A percentile compares a stretch with the other conserved stretches of the same genome.
Evolutionary conservation across 2,888 invertebrate species (phyloP).

Genomic region (Watsonalla cultraria): DNA sequence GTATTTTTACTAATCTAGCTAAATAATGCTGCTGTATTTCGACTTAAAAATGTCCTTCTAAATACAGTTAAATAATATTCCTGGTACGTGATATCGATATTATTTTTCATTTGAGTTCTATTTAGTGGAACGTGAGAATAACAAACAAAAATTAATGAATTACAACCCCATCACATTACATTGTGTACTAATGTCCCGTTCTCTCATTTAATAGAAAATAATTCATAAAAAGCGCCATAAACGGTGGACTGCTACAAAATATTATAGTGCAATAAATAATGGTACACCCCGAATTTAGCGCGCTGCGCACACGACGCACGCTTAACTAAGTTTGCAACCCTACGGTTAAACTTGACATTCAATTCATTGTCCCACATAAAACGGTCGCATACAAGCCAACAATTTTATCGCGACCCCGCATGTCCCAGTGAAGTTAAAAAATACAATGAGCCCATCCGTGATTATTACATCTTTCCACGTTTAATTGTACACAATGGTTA

Average conservation of each 20-base stretch:
- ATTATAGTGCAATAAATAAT: constrained; percentile 76
- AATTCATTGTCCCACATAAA: constrained; percentile 63
- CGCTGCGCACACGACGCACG: constrained; percentile 58
- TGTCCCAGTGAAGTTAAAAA: constrained; percentile 62
- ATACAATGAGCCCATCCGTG: constrained; percentile 71
- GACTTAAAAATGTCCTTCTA: no score
- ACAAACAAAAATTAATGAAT: constrained; percentile 67
- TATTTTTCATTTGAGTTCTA: no score
- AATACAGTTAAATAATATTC: no score
- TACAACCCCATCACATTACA: constrained; percentile 60
- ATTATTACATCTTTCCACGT: constrained; percentile 75
- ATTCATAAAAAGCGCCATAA: constrained; percentile 69
- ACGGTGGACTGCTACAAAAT: constrained; percentile 70
- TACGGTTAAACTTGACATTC: constrained; percentile 70
- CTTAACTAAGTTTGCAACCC: constrained; percentile 68
- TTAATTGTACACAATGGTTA: constrained; percentile 75
- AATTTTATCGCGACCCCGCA: constrained; percentile 70
- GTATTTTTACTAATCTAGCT: no score
- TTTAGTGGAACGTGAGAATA: constrained; percentile 53
- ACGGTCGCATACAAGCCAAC: constrained; percentile 40
- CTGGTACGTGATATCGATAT: no score
- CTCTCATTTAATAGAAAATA: constrained; percentile 68
- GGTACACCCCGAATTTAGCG: constrained; percentile 73
- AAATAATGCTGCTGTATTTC: no score
- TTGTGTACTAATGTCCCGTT: constrained; percentile 65